Percentiles rank a stretch among this genome's conserved stretches.
phyloP scores from a whole-genome alignment of 2,113 vertebrate genomes.

The Paradisaea rubra region DNA sequence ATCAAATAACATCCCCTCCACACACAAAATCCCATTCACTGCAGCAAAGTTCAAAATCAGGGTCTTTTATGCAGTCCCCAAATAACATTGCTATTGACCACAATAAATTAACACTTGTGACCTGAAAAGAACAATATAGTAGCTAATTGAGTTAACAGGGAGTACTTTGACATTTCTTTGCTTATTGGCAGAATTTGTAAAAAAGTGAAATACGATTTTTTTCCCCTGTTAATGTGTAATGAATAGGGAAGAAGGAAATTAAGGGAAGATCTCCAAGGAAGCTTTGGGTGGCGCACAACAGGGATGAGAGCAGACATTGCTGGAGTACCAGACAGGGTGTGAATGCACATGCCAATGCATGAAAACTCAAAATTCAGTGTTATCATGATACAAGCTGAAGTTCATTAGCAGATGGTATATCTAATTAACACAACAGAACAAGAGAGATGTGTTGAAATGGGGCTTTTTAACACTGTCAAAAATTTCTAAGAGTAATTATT shows the following conservation, averaged over 20 bases:
- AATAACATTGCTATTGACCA: background rate
- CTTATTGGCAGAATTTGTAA: background rate
- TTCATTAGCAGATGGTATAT: background rate
- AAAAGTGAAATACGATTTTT: fast-evolving
- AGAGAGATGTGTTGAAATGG: background rate
- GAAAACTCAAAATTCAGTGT: background rate
- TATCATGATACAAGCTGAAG: background rate
- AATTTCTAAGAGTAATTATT: background rate
- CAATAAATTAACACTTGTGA: background rate
- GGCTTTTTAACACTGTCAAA: background rate
- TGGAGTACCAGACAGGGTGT: background rate
- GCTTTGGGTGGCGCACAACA: background rate
- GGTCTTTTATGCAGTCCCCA: background rate
- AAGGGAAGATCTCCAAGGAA: background rate
- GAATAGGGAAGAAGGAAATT: background rate
- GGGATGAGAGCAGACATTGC: background rate
- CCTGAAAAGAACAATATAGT: background rate
- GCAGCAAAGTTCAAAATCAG: background rate
- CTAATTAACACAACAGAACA: constrained; percentile 26
- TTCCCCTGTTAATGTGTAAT: background rate
- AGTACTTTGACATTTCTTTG: background rate
- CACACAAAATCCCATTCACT: too few relatives aligned
- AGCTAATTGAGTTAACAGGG: background rate
- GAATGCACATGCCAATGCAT: background rate
- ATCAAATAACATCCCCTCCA: too few relatives aligned